phyloP scores from a whole-genome alignment of 2,113 vertebrate genomes.

The Scolopax mira region DNA sequence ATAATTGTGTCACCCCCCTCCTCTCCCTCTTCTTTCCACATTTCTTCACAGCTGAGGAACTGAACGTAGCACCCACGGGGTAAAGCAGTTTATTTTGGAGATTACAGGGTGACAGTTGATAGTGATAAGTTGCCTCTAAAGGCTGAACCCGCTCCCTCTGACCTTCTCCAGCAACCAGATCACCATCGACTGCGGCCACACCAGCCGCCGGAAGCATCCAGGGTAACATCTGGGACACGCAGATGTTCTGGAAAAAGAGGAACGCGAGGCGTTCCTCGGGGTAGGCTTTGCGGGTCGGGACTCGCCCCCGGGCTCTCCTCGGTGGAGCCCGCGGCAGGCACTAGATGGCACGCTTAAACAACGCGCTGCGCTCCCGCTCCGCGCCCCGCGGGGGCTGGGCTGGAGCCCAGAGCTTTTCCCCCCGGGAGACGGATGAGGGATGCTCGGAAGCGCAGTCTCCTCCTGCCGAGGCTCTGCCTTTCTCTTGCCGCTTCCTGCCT shows the following conservation, averaged over 20 bases:
- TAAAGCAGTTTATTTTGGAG: too few species aligned
- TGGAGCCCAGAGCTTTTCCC: not conserved
- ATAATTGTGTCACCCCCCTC: not conserved
- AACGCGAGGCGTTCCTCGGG: rapidly evolving
- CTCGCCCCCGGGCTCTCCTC: too few species aligned
- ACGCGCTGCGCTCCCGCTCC: not conserved
- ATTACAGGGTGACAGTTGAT: rapidly evolving
- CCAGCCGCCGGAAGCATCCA: rapidly evolving
- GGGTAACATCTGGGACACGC: rapidly evolving
- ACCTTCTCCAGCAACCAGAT: not conserved
- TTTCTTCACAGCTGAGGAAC: not conserved
- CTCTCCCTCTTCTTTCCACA: not conserved
- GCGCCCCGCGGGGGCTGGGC: not conserved
- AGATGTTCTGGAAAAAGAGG: too few species aligned
- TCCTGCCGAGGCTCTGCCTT: rapidly evolving
- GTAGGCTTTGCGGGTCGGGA: not conserved
- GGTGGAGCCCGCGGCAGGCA: not conserved
- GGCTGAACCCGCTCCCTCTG: not conserved
- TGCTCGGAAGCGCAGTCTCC: rapidly evolving
- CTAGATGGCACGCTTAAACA: constrained; percentile 59
- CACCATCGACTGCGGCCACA: rapidly evolving
- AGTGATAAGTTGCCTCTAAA: too few species aligned
- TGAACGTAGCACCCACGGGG: too few species aligned
- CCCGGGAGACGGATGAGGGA: rapidly evolving
- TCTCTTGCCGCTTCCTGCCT: not conserved